Percentiles rank a stretch among this genome's conserved stretches.
Evolutionary conservation across 2,888 invertebrate species (phyloP).

Genomic region (Tiliacea aurago): DNA sequence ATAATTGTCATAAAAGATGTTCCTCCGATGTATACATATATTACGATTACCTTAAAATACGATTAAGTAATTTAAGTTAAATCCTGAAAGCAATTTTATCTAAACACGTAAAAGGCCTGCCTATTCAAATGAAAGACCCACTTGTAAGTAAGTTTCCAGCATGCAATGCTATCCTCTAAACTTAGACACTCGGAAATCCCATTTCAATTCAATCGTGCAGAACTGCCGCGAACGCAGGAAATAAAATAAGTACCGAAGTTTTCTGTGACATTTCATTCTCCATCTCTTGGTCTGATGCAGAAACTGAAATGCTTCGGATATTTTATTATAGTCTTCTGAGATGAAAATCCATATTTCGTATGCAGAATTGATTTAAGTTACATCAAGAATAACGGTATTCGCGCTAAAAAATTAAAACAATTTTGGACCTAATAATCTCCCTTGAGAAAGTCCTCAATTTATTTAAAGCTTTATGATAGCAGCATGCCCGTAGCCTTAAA

Average conservation of each 20-base stretch:
- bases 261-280: constrained; percentile 16
- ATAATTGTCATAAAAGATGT: background rate
- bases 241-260: constrained; percentile 45
- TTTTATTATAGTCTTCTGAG: background rate
- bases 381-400: background rate
- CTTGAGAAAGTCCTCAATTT: constrained; percentile 21
- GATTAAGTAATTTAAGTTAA: background rate
- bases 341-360: background rate
- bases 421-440: constrained; percentile 9
- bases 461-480: background rate
- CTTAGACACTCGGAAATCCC: constrained; percentile 43
- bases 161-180: constrained; percentile 31
- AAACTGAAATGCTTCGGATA: constrained; percentile 16
- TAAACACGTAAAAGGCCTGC: constrained; percentile 11
- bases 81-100: background rate
- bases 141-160: constrained; percentile 24
- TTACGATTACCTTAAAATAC: too few species aligned
- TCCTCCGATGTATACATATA: background rate
- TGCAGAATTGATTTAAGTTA: background rate
- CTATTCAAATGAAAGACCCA: constrained; percentile 39
- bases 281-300: constrained; percentile 3
- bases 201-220: constrained; percentile 54
- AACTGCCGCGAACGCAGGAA: constrained; percentile 16
- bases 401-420: background rate
- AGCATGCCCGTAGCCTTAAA: background rate